Conservation (phyloP, 2,113 vertebrate species). For the Neolamprologus cancellatus region DNA sequence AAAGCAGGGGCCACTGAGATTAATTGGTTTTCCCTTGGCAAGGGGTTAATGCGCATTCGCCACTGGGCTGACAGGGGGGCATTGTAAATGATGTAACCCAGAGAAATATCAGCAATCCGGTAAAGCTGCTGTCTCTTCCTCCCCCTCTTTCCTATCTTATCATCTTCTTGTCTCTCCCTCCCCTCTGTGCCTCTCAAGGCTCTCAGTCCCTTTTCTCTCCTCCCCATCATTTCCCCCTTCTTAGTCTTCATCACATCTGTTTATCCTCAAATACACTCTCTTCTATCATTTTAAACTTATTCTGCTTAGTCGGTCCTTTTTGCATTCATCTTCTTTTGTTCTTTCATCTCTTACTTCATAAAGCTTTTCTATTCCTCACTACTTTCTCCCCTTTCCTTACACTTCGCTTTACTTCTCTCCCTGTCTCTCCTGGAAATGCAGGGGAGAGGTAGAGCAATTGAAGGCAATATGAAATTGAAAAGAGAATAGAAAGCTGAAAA, state of each 20-base stretch:
- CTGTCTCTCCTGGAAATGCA: background rate
- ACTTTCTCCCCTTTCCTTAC: background rate
- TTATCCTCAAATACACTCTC: background rate
- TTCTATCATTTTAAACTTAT: background rate
- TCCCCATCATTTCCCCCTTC: background rate
- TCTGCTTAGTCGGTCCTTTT: background rate
- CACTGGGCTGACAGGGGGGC: background rate
- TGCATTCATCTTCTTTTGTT: background rate
- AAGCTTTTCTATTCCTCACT: constrained; percentile 10
- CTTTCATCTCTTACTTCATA: background rate
- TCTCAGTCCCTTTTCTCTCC: background rate
- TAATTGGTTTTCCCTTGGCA: constrained; percentile 14
- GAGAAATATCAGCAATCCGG: constrained; percentile 52
- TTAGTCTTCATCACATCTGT: background rate
- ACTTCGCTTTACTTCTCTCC: background rate
- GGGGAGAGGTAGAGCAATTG: background rate
- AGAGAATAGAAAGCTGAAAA: constrained; percentile 38
- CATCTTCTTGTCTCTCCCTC: constrained; percentile 37
- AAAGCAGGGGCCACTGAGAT: background rate
- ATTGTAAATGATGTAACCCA: constrained; percentile 51
- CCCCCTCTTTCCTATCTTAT: constrained; percentile 14
- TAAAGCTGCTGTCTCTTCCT: background rate
- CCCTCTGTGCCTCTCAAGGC: constrained; percentile 20
- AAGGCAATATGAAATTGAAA: constrained; percentile 47
- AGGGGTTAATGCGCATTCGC: background rate